Evolutionary conservation across 2,797 vertebrate genomes (phyloP).

Genomic region (Syngnathus rostellatus): DNA sequence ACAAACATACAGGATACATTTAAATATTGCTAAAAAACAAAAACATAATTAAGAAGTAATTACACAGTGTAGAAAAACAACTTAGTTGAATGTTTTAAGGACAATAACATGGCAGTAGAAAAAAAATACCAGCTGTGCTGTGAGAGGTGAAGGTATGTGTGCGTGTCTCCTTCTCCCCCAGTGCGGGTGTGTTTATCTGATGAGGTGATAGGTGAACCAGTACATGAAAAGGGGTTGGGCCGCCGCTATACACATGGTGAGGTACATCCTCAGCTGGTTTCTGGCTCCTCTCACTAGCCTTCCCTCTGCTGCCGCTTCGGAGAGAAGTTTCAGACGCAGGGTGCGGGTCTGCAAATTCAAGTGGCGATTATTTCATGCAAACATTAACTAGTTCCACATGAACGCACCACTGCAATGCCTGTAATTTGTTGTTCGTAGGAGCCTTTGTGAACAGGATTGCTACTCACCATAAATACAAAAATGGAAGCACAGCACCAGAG

Average conservation of each 20-base stretch:
- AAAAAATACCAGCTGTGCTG: constrained; percentile 35
- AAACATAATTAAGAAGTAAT: constrained; percentile 44
- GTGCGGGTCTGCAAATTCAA: constrained; percentile 75
- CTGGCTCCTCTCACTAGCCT: constrained; percentile 74
- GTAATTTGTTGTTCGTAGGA: too few species aligned
- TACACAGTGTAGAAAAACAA: constrained; percentile 44
- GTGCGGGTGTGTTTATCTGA: constrained; percentile 64
- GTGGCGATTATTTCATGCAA: neutral
- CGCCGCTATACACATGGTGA: constrained; percentile 86
- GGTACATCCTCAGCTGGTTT: constrained; percentile 91
- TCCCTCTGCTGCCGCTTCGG: constrained; percentile 80
- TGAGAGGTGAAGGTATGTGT: constrained; percentile 19
- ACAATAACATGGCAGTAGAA: constrained; percentile 33
- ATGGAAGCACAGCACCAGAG: constrained; percentile 84
- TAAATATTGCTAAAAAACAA: constrained; percentile 38
- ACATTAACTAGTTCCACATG: neutral
- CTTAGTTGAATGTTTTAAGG: constrained; percentile 39
- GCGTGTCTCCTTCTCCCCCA: neutral
- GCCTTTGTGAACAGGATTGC: neutral
- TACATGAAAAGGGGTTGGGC: constrained; percentile 89
- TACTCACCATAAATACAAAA: constrained; percentile 84
- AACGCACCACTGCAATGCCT: too few species aligned
- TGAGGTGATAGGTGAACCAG: constrained; percentile 87
- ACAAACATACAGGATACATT: constrained; percentile 28
- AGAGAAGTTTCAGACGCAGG: constrained; percentile 82